Evolutionary conservation across 2,888 invertebrate genomes (phyloP).

Genomic region (Drosophila affinis): DNA sequence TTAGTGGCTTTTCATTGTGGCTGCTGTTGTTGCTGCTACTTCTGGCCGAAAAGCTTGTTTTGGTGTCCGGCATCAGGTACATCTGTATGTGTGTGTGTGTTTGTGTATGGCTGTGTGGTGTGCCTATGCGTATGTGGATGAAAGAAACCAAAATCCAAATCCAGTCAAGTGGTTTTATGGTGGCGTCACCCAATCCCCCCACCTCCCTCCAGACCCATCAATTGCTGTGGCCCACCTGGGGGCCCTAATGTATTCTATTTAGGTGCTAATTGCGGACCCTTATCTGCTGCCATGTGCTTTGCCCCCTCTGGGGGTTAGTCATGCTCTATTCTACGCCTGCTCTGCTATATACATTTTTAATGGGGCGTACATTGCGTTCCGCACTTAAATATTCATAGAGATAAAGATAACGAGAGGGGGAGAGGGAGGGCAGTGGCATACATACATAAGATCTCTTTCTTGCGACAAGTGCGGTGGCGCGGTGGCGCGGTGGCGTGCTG

Average conservation of each 20-base stretch:
- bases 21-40: conserved; percentile 36
- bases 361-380: conserved; percentile 9
- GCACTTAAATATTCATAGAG: conserved; percentile 59
- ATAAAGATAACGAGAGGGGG: background rate
- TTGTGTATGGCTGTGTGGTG: conserved; percentile 14
- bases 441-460: background rate
- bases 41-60: conserved; percentile 66
- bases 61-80: conserved; percentile 72
- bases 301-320: conserved; percentile 25
- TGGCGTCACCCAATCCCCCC: conserved; percentile 62
- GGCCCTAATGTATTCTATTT: conserved; percentile 74
- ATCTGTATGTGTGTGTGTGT: conserved; percentile 37
- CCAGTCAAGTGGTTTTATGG: conserved; percentile 57
- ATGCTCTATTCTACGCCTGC: conserved; percentile 18
- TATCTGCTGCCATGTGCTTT: conserved; percentile 49
- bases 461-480: conserved; percentile 10
- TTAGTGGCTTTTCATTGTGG: conserved; percentile 48
- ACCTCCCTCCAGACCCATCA: background rate
- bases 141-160: conserved; percentile 42
- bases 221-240: conserved; percentile 34
- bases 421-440: background rate
- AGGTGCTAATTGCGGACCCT: conserved; percentile 69
- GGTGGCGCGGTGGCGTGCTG: background rate
- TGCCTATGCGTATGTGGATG: conserved; percentile 18
- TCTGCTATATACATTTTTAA: conserved; percentile 39